A percentile compares a stretch with the other conserved stretches of the same genome.
Conservation (phyloP, 37 sponge, comb jelly and placozoan species). For the Lycopodina hypogea region DNA sequence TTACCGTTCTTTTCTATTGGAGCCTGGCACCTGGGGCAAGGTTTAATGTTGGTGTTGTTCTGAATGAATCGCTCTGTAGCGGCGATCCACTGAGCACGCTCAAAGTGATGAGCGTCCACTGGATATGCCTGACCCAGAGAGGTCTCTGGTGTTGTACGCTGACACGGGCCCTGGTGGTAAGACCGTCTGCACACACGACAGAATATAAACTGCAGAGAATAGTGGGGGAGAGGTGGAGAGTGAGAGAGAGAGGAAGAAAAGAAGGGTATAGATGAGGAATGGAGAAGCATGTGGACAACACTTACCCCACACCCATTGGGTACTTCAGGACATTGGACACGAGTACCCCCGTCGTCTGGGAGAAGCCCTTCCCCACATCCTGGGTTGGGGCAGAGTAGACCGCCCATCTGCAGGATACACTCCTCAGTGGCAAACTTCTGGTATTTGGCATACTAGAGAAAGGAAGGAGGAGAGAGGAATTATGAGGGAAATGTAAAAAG, state of each 20-base stretch:
- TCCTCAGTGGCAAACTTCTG: slow-evolving; percentile 86
- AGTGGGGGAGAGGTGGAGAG: background rate
- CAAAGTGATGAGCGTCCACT: slow-evolving; percentile 21
- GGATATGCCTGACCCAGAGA: background rate
- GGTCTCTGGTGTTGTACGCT: background rate
- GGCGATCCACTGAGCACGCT: slow-evolving; percentile 54
- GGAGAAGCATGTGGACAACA: no score
- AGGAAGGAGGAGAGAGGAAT: background rate
- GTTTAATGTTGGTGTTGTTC: slow-evolving; percentile 54
- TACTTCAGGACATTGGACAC: slow-evolving; percentile 58
- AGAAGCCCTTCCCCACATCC: slow-evolving; percentile 78
- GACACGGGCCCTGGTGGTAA: slow-evolving; percentile 62
- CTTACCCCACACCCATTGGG: slow-evolving; percentile 43
- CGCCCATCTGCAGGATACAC: slow-evolving; percentile 82
- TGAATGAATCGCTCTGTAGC: slow-evolving; percentile 53
- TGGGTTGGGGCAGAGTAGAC: slow-evolving; percentile 71
- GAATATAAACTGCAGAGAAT: slow-evolving; percentile 53
- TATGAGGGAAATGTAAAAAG: background rate
- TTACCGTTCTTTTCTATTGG: slow-evolving; percentile 86
- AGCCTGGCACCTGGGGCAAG: slow-evolving; percentile 66
- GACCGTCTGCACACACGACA: slow-evolving; percentile 52
- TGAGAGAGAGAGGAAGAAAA: background rate
- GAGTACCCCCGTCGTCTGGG: slow-evolving; percentile 36
- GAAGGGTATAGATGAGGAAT: background rate
- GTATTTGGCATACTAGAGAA: slow-evolving; percentile 73